Conservation (phyloP, 2,797 vertebrate genomes). For the Rhyacichthys aspro region DNA sequence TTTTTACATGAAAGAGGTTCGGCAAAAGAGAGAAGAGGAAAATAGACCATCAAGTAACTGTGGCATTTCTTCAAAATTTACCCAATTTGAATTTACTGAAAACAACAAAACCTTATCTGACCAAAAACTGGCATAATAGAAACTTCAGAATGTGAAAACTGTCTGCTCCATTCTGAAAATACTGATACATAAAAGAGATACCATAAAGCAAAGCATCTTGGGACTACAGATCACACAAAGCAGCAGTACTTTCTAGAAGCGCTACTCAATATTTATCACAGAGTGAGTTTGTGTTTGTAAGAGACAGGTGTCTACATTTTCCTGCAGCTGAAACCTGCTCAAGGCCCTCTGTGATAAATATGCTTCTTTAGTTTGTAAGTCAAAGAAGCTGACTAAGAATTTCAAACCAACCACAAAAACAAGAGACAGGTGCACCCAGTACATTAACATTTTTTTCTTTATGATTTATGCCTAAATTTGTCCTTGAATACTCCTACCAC, state of each 20-base stretch:
- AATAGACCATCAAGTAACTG: no score
- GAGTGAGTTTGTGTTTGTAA: slow-evolving; percentile 14
- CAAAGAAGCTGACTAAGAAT: slow-evolving; percentile 20
- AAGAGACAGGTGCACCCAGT: slow-evolving; percentile 1
- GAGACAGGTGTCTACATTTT: background rate
- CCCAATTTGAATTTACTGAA: no score
- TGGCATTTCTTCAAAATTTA: no score
- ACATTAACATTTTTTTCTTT: background rate
- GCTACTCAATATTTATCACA: slow-evolving; percentile 37
- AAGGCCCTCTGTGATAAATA: slow-evolving; percentile 34
- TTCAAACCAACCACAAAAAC: slow-evolving; percentile 12
- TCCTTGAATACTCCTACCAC: background rate
- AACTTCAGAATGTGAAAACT: slow-evolving; percentile 61
- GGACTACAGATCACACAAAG: slow-evolving; percentile 50
- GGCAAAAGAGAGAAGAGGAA: no score
- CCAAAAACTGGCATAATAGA: slow-evolving; percentile 34
- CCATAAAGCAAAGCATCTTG: slow-evolving; percentile 35
- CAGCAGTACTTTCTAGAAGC: slow-evolving; percentile 28
- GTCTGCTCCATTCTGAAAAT: slow-evolving; percentile 5
- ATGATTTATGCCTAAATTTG: background rate
- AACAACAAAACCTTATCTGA: background rate
- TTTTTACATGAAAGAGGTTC: no score
- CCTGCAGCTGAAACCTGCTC: background rate
- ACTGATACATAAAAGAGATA: slow-evolving; percentile 9
- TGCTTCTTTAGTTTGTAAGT: slow-evolving; percentile 5